These are phyloP conservation scores for Enteromius trimaculatus DNA, from an alignment of 2,797 vertebrate species.

Conservation along the genomic window DNA sequence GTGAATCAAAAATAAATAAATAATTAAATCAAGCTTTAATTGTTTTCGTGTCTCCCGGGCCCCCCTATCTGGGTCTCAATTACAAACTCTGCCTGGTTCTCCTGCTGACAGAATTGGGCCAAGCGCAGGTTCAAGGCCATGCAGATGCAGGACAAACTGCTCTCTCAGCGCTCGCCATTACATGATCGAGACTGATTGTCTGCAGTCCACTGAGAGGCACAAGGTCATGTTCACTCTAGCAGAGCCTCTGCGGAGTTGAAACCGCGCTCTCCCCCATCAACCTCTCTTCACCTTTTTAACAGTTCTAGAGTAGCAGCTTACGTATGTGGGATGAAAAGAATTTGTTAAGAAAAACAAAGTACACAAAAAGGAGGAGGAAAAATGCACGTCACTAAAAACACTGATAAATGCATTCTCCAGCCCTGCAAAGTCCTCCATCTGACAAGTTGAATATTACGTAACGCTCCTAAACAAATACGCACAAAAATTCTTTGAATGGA, in stretches of 20 bases:
- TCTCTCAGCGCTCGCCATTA: constrained; percentile 28
- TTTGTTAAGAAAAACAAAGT: neutral
- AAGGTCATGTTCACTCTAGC: neutral
- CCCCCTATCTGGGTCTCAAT: constrained; percentile 31
- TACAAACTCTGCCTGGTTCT: constrained; percentile 38
- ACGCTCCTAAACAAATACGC: constrained; percentile 12
- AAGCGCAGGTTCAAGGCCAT: constrained; percentile 22
- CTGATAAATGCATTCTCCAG: neutral
- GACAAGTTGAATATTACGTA: neutral
- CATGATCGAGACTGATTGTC: constrained; percentile 1
- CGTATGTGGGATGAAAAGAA: neutral
- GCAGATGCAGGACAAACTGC: constrained; percentile 16
- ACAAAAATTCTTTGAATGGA: neutral
- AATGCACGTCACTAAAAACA: neutral
- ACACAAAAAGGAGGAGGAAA: neutral
- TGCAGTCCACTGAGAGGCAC: neutral
- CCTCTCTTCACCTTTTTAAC: constrained; percentile 14
- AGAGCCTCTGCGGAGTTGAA: neutral
- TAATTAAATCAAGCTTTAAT: constrained; percentile 35
- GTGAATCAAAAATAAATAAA: neutral
- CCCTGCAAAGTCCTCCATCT: neutral
- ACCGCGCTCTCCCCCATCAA: neutral
- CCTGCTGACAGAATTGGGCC: constrained; percentile 42
- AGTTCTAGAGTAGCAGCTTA: neutral
- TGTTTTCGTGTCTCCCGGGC: constrained; percentile 24